Evolutionary conservation across 2,888 invertebrate genomes (phyloP), one percentile per base, ranked within the genome.

Genomic region (Cephus pygmeus): DNA sequence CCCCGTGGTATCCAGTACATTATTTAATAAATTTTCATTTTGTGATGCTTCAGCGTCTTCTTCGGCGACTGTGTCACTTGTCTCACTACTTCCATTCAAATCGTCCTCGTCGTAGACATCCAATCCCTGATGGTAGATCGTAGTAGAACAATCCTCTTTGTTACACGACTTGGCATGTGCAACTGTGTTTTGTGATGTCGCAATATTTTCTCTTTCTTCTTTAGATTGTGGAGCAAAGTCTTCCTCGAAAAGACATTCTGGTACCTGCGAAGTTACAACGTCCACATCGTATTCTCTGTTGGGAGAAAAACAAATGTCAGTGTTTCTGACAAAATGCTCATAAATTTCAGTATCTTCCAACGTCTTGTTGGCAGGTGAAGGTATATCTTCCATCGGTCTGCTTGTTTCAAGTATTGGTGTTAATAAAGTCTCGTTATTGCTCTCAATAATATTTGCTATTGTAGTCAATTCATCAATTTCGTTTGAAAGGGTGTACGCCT

Each of bases 181-280:
- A 33, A 15, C 23, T 30, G 6, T 11, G 1, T 30, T 30, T 71
- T 30, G 30, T 34, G 34, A 23, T 71, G 12, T 9, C 4, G 71
- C 23, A 31, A 23, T 71, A 23, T 30, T 6, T 34, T 74, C 34
- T 74, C 12, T 71, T 31, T 71, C 34, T 71, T 71, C 71, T 34
- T 4, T 33, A 31, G 12, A 33, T 73, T 35, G 82, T 80, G 12
- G 79, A 73, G 79, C 82, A 1, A 83, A 84, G 76, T 84, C 84
- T 68, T 84, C 84, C 56, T 82, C 84, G 80, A 84, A 84, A 4
- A 84, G 77, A 75, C 83, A 84, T 3, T 79, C 80, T 1, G 84
- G 84, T 34, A 84, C 83, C 75, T 84, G 83, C 12, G 76, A 73
- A 31, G 82, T 83, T 9, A 84, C 81, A 11, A 82, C 83, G 69